Base-by-base conservation (phyloP, 2,113 vertebrate species). In the Chamaetylas fuelleborni region DNA sequence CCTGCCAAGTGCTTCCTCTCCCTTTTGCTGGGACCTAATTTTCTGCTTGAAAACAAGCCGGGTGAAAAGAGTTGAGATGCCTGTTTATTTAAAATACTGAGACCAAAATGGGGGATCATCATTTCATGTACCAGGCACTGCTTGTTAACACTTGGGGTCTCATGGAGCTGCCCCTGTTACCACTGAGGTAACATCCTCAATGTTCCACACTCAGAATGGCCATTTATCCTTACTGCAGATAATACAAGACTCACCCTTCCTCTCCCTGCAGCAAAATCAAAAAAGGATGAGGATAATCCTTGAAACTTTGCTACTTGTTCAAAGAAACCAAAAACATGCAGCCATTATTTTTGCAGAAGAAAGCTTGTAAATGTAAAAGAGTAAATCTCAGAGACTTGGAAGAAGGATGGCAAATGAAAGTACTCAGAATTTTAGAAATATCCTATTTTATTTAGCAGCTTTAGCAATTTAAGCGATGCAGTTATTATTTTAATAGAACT, bases 121-220 rank as follows among this genome's bases (percentile, higher is more conserved):
- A n/a, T 43, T 64, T 71, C 53, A 38, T 2, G 5, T 3, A 3
- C 7, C 5, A 54, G 45, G 54, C 28, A 54, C 6, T 45, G 54
- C 10, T 80, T 40, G 14, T 47, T 40, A 57, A 3, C 28, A 28
- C 24, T 24, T 24, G 5, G 5, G 11, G 9, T 26, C 14, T 60
- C n/a, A 14, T 3, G 3, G n/a, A 80, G 18, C 15, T 31, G 20
- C 31, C 77, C 18, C 22, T 12, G n/a, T n/a, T n/a, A n/a, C n/a
- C n/a, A n/a, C n/a, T n/a, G n/a, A 11, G 33, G 29, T 33, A 26
- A 34, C 0, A 0, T 29, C 34, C 11, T 40, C 31, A 34, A 42
- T 9, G 16, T 24, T 66, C 43, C 34, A 33, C 58, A 15, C 9
- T 48, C 7, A 2, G 24, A 38, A 9, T 25, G 20, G 18, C 45